phyloP scores from a whole-genome alignment of 1,140 invertebrate species.

The Onthophagus taurus region DNA sequence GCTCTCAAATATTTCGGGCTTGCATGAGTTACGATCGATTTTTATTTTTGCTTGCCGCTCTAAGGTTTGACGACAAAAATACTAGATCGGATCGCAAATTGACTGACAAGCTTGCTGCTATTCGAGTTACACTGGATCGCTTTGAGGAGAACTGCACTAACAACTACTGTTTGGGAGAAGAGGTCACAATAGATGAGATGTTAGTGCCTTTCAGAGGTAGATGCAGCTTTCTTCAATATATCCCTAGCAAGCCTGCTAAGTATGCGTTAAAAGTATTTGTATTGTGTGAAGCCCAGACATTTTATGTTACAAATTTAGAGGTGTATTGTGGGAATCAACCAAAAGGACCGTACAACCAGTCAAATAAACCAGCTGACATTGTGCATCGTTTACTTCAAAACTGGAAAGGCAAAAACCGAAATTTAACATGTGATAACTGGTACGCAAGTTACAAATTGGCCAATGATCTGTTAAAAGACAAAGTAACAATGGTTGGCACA shows the following conservation, averaged over 20 bases:
- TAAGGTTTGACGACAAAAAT: too few species aligned
- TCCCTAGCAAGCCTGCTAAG: conserved; percentile 7
- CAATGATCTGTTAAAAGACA: neutral
- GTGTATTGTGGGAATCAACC: conserved; percentile 33
- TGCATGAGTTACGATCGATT: too few species aligned
- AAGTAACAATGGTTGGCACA: conserved; percentile 18
- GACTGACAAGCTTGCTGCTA: too few species aligned
- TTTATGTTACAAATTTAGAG: conserved; percentile 21
- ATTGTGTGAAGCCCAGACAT: conserved; percentile 5
- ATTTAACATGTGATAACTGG: neutral
- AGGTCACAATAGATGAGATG: too few species aligned
- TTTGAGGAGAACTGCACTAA: too few species aligned
- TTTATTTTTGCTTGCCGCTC: too few species aligned
- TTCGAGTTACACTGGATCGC: too few species aligned
- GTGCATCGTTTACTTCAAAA: neutral
- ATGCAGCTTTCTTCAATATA: too few species aligned
- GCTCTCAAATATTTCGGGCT: too few species aligned
- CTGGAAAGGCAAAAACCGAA: neutral
- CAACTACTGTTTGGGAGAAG: too few species aligned
- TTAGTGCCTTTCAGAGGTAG: too few species aligned
- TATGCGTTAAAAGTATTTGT: conserved; percentile 6
- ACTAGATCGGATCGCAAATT: too few species aligned
- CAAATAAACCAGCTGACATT: neutral
- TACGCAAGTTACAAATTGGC: neutral
- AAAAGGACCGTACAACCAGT: conserved; percentile 17